Evolutionary conservation across 2,888 invertebrate genomes (phyloP).

Genomic region (Eupeodes luniger): DNA sequence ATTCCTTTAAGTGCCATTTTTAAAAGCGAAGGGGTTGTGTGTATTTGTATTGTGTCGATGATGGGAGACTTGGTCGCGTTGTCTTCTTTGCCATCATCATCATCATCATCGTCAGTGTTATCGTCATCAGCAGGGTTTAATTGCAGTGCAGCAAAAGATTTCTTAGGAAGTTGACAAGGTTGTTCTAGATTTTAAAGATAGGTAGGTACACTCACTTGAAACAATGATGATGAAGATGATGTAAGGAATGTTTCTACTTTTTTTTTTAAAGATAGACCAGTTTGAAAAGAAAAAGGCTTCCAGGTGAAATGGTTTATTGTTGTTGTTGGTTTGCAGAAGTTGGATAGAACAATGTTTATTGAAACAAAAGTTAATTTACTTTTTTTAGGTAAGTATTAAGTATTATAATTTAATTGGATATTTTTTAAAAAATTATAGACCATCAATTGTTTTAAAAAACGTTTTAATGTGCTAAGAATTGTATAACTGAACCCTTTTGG

Average conservation of each 20-base stretch:
- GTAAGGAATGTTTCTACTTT: background rate
- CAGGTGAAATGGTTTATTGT: slow-evolving; percentile 30
- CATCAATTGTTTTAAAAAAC: no score
- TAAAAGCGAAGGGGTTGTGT: slow-evolving; percentile 1
- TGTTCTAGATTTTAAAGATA: slow-evolving; percentile 58
- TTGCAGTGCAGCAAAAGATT: slow-evolving; percentile 60
- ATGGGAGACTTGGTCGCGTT: background rate
- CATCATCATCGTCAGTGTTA: background rate
- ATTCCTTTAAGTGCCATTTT: slow-evolving; percentile 40
- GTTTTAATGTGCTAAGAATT: no score
- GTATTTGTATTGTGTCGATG: background rate
- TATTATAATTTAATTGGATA: no score
- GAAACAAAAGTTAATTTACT: no score
- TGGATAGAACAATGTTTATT: no score
- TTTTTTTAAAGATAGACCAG: background rate
- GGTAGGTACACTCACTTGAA: background rate
- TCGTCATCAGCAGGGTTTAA: slow-evolving; percentile 50
- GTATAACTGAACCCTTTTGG: no score
- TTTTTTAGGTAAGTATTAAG: no score
- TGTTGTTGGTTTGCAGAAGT: background rate
- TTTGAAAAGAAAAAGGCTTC: slow-evolving; percentile 12
- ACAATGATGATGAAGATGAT: slow-evolving; percentile 2
- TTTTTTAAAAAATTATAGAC: no score
- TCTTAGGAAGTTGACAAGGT: slow-evolving; percentile 61
- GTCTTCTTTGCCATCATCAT: background rate